Evolutionary conservation across 2,113 vertebrate genomes (phyloP), one percentile per base, ranked within the genome.

Genomic region (Microcebus tavaratra): DNA sequence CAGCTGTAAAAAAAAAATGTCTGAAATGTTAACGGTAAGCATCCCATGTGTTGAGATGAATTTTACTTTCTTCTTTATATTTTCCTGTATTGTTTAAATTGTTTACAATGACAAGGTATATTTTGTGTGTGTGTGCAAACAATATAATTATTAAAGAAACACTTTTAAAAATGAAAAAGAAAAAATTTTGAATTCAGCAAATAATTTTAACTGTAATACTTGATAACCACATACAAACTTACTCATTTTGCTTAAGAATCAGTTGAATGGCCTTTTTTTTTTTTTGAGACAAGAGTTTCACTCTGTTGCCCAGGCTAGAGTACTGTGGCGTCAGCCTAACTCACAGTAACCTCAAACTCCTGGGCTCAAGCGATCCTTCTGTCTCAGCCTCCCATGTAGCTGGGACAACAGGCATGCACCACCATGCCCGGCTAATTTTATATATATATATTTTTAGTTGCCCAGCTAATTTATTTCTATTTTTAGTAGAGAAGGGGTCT

Each of bases 191-290:
- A 91, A 42, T 42, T 57, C 29, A 81, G 39, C 25, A 61, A 23
- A 34, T 70, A 61, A 53, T 57, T 96, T 94, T 68, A 70, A 82
- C 8, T 36, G 3, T 94, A 96, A 88, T 61, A 45, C 42, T 70
- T 23, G 36, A 86, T 8, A 21, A 21, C 65, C 61, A 87, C 10
- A 92, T 12, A 61, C 14, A 81, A 45, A 81, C 6, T 63, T 78
- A 55, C 63, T 85, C 65, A 29, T 76, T 91, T 97, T 94, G 17
- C 48, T 72, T 95, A 95, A 89, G 94, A 73, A 45, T 86, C 63
- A 79, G 6, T 82, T 50, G 3, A 61, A 39, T 68, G 48, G 29
- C 13, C 15, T 87, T 45, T 79, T 70, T 20, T 45, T 48, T 48
- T 48, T 48, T 48, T 48, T 48, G 45, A 45, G 45, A 45, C 45